Conservation (phyloP, 2,797 vertebrate genomes). For the Oreochromis mossambicus region DNA sequence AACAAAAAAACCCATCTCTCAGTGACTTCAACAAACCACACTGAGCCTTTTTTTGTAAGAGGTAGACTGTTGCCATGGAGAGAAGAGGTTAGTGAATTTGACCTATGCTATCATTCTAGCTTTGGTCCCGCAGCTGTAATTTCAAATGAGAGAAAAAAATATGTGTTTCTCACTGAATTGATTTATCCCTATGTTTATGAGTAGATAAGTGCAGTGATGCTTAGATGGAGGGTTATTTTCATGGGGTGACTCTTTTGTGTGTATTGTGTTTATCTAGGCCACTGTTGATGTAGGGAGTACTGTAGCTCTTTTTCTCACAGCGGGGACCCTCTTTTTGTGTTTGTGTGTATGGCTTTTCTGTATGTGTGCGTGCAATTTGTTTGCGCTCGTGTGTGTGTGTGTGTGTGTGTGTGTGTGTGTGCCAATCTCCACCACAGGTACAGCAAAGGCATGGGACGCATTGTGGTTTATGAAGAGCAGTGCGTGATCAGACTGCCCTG, state of each 20-base stretch:
- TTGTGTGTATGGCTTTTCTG: conserved; percentile 44
- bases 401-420: conserved; percentile 12
- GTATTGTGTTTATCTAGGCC: conserved; percentile 80
- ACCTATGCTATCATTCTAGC: conserved; percentile 77
- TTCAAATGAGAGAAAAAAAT: conserved; percentile 71
- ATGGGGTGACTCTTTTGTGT: conserved; percentile 74
- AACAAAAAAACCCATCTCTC: conserved; percentile 42
- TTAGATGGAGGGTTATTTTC: conserved; percentile 78
- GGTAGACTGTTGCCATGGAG: conserved; percentile 75
- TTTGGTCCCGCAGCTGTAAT: conserved; percentile 73
- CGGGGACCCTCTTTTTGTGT: conserved; percentile 62
- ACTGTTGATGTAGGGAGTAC: conserved; percentile 74
- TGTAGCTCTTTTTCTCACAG: conserved; percentile 73
- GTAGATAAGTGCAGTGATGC: conserved; percentile 78
- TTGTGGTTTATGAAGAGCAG: conserved; percentile 49
- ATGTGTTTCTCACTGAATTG: conserved; percentile 72
- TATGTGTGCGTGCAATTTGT: conserved; percentile 48
- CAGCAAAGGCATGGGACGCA: conserved; percentile 56
- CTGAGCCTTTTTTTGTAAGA: conserved; percentile 45
- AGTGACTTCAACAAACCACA: conserved; percentile 67
- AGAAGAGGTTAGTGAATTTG: conserved; percentile 76
- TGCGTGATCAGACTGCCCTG: conserved; percentile 53
- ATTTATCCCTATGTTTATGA: conserved; percentile 79
- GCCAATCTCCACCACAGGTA: conserved; percentile 46
- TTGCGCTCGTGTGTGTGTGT: conserved; percentile 26